Percentiles rank a stretch among this genome's conserved stretches.
phyloP scores from a whole-genome alignment of 2,888 invertebrate genomes.

The Celastrina argiolus region DNA sequence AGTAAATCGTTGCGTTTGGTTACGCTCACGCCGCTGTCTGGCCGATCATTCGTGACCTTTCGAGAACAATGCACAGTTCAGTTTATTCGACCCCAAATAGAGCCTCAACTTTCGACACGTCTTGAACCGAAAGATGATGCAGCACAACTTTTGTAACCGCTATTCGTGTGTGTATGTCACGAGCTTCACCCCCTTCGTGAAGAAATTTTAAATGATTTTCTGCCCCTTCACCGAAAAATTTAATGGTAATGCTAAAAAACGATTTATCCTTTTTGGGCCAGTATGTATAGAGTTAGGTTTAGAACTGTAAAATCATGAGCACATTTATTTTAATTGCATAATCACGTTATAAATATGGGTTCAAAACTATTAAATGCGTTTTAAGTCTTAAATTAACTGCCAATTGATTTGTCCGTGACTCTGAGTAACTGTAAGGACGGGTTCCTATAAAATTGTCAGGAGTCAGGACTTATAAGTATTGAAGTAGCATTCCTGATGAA shows the following conservation, averaged over 20 bases:
- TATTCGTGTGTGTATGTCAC: slow-evolving; percentile 25
- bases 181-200: slow-evolving; percentile 19
- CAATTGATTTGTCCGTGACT: slow-evolving; percentile 33
- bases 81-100: slow-evolving; percentile 45
- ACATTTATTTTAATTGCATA: neutral
- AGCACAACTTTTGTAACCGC: slow-evolving; percentile 30
- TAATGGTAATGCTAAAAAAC: neutral
- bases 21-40: slow-evolving; percentile 33
- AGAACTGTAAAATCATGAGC: neutral
- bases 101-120: slow-evolving; percentile 54
- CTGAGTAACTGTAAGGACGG: slow-evolving; percentile 21
- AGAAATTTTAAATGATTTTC: slow-evolving; percentile 14
- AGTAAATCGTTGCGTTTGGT: slow-evolving; percentile 30
- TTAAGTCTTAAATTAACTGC: neutral
- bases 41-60: slow-evolving; percentile 43
- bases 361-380: neutral
- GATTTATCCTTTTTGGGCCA: neutral
- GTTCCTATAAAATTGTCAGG: slow-evolving; percentile 25
- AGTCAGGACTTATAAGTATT: slow-evolving; percentile 18
- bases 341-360: neutral
- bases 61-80: slow-evolving; percentile 47
- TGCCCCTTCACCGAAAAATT: neutral
- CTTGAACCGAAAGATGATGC: slow-evolving; percentile 33
- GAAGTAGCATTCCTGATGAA: neutral
- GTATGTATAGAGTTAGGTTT: neutral